Evolutionary conservation across 2,888 invertebrate species (phyloP).

Genomic region (Protodeltote pygarga): DNA sequence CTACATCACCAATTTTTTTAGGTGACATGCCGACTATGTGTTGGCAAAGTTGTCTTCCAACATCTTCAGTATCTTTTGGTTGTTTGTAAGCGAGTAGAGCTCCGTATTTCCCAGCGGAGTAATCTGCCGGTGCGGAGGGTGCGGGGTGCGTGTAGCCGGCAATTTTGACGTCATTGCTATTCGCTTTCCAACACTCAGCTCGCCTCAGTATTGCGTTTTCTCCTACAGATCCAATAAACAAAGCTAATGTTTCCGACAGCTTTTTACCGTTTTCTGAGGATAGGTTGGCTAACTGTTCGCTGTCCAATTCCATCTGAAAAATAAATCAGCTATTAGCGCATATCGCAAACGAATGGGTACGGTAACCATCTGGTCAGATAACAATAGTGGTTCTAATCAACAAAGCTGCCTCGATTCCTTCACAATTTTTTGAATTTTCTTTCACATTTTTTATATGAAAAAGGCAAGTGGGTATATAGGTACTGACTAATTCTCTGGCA

Average conservation of each 20-base stretch:
- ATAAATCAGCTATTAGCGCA: too few species aligned
- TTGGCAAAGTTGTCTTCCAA: slow-evolving; percentile 94
- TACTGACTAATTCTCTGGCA: too few species aligned
- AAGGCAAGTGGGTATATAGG: too few species aligned
- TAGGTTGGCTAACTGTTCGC: slow-evolving; percentile 90
- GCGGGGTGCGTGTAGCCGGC: slow-evolving; percentile 94
- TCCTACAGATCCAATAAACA: slow-evolving; percentile 95
- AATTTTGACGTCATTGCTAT: slow-evolving; percentile 81
- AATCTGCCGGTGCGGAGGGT: slow-evolving; percentile 75
- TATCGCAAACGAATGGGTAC: too few species aligned
- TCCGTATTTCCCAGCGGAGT: slow-evolving; percentile 94
- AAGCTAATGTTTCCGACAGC: slow-evolving; percentile 93
- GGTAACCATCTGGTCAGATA: too few species aligned
- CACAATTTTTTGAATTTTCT: too few species aligned
- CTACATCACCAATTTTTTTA: slow-evolving; percentile 89
- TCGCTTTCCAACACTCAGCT: slow-evolving; percentile 91
- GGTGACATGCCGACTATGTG: slow-evolving; percentile 97
- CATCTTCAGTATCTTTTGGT: slow-evolving; percentile 68
- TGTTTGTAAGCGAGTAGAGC: slow-evolving; percentile 92
- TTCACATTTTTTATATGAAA: too few species aligned
- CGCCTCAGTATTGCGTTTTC: slow-evolving; percentile 95
- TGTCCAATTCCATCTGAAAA: slow-evolving; percentile 87
- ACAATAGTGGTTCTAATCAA: too few species aligned
- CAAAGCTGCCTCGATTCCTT: too few species aligned
- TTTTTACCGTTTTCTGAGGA: slow-evolving; percentile 89